A percentile compares a stretch with the other conserved stretches of the same genome.
phyloP scores from a whole-genome alignment of 2,113 vertebrate genomes.

The Bujurquina vittata region DNA sequence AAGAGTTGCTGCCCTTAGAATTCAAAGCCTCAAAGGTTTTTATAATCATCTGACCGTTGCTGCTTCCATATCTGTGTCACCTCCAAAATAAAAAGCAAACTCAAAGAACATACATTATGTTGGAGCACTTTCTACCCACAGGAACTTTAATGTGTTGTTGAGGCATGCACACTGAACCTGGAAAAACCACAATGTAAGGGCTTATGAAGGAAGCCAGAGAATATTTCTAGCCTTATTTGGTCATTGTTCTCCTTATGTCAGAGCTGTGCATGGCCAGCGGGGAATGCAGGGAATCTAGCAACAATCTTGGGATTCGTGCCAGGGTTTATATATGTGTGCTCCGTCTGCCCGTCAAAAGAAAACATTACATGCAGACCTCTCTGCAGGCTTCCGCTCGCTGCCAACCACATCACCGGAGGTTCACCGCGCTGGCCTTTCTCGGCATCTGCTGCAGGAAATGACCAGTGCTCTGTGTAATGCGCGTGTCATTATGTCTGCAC shows the following conservation, averaged over 20 bases:
- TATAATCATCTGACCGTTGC: neutral
- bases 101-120: conserved; percentile 17
- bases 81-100: conserved; percentile 13
- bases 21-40: neutral
- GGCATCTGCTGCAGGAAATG: conserved; percentile 43
- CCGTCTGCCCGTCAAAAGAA: conserved; percentile 38
- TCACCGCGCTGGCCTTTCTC: conserved; percentile 16
- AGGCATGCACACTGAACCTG: conserved; percentile 26
- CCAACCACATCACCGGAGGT: conserved; percentile 17
- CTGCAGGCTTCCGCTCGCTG: conserved; percentile 35
- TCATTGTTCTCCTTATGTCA: conserved; percentile 67
- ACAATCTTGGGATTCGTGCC: conserved; percentile 55
- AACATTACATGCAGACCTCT: conserved; percentile 32
- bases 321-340: conserved; percentile 52
- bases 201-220: conserved; percentile 53
- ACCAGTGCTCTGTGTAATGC: conserved; percentile 20
- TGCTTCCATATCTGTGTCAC: neutral
- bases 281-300: conserved; percentile 73
- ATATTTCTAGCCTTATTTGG: conserved; percentile 68
- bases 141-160: conserved; percentile 32
- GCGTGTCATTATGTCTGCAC: conserved; percentile 15
- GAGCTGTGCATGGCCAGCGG: conserved; percentile 38
- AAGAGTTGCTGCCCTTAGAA: neutral
- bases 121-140: conserved; percentile 38
- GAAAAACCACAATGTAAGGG: conserved; percentile 54